These are phyloP conservation scores for Polydrusus pterygomalis DNA, from an alignment of 2,888 invertebrate species.

Conservation along the genomic window DNA sequence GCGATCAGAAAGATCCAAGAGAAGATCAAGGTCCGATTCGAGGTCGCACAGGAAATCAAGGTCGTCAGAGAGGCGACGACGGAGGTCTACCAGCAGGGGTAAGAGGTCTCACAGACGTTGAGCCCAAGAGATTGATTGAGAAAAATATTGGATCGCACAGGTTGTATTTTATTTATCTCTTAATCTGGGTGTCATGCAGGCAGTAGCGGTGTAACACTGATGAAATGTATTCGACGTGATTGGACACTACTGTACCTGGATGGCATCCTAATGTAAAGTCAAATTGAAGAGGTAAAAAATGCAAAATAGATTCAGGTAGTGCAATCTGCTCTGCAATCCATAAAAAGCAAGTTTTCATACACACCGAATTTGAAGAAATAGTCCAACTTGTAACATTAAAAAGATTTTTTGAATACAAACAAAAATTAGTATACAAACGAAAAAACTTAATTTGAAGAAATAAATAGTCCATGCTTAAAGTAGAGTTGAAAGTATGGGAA, in stretches of 20 bases:
- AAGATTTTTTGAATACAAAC: too few relatives aligned
- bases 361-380: too few relatives aligned
- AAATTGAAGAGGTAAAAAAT: conserved; percentile 20
- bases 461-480: too few relatives aligned
- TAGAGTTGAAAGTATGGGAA: too few relatives aligned
- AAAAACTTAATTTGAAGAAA: too few relatives aligned
- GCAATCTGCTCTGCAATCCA: too few relatives aligned
- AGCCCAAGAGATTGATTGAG: conserved; percentile 38
- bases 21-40: conserved; percentile 43
- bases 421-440: too few relatives aligned
- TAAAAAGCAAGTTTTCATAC: too few relatives aligned
- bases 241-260: background rate
- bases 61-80: conserved; percentile 1
- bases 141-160: conserved; percentile 43
- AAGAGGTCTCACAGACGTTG: conserved; percentile 63
- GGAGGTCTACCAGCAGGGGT: conserved; percentile 61
- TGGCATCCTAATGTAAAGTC: conserved; percentile 15
- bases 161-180: conserved; percentile 46
- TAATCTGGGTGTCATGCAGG: conserved; percentile 15
- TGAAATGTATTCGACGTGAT: background rate
- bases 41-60: conserved; percentile 32
- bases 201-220: background rate
- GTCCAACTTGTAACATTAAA: too few relatives aligned
- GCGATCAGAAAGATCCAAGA: conserved; percentile 49
- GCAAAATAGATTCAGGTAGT: background rate